Evolutionary conservation across 2,113 vertebrate species (phyloP).

Genomic region (Thomomys bottae): DNA sequence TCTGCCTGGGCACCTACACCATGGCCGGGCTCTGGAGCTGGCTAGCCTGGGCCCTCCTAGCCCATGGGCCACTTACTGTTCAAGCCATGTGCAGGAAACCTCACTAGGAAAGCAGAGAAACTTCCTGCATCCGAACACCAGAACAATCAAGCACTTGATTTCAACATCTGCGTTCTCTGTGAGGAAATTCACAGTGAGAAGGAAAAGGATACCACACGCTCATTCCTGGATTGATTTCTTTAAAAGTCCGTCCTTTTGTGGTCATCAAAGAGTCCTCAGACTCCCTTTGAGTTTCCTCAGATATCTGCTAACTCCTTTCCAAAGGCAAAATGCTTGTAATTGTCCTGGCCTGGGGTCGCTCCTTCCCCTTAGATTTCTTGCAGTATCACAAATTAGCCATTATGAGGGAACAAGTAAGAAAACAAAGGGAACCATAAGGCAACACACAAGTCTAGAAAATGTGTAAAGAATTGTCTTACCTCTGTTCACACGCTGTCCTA

Average conservation of each 20-base stretch:
- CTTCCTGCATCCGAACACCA: neutral
- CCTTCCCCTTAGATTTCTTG: neutral
- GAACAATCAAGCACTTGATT: neutral
- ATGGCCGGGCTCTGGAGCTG: fast-evolving
- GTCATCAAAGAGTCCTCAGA: neutral
- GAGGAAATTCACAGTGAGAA: neutral
- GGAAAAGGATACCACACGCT: neutral
- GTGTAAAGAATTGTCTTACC: neutral
- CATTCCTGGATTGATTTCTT: neutral
- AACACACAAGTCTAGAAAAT: neutral
- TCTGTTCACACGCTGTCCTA: neutral
- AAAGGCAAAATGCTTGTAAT: neutral
- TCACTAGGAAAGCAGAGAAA: neutral
- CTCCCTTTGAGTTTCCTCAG: neutral
- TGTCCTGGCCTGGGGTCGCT: neutral
- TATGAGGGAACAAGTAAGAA: neutral
- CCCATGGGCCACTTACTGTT: too few species aligned
- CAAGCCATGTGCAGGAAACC: neutral
- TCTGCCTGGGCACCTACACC: neutral
- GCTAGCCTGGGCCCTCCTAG: neutral
- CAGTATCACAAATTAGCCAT: neutral
- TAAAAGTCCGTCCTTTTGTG: conserved; percentile 24
- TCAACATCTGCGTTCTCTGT: neutral
- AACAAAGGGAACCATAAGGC: neutral
- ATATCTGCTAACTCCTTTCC: neutral